Evolutionary conservation across 2,113 vertebrate species (phyloP).

Genomic region (Mobula birostris): DNA sequence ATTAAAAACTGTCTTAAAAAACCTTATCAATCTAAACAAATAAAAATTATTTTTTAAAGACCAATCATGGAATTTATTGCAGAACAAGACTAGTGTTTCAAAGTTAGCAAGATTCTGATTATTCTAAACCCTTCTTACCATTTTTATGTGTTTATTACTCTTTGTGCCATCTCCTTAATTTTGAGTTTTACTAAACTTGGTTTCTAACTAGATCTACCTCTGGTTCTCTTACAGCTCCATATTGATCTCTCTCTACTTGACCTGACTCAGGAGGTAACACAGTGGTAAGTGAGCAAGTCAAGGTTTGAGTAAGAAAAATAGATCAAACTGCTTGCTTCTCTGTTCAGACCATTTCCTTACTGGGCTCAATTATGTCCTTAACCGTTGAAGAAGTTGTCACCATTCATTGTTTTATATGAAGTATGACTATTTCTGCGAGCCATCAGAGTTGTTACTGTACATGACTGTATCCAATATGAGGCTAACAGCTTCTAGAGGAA

Average conservation of each 20-base stretch:
- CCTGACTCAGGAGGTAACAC: slow-evolving; percentile 62
- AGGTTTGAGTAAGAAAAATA: neutral
- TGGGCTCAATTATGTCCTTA: neutral
- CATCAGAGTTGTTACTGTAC: neutral
- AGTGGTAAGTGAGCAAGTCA: slow-evolving; percentile 63
- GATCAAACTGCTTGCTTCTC: neutral
- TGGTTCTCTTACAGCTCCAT: slow-evolving; percentile 57
- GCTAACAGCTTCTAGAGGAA: neutral
- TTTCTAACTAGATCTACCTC: neutral
- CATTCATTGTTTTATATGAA: neutral
- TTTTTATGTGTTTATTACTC: neutral
- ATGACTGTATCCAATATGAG: neutral
- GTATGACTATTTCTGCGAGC: neutral
- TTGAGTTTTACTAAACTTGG: neutral
- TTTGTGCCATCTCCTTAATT: neutral
- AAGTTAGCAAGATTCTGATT: no score
- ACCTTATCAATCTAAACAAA: neutral
- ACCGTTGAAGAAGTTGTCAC: neutral
- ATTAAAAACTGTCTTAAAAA: no score
- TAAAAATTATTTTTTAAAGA: neutral
- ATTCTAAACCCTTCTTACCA: neutral
- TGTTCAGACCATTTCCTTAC: neutral
- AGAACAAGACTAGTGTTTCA: neutral
- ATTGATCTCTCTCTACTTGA: slow-evolving; percentile 71
- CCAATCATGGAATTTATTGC: neutral